Conservation (phyloP, 2,797 vertebrate species). For the Loris lydekkerianus region DNA sequence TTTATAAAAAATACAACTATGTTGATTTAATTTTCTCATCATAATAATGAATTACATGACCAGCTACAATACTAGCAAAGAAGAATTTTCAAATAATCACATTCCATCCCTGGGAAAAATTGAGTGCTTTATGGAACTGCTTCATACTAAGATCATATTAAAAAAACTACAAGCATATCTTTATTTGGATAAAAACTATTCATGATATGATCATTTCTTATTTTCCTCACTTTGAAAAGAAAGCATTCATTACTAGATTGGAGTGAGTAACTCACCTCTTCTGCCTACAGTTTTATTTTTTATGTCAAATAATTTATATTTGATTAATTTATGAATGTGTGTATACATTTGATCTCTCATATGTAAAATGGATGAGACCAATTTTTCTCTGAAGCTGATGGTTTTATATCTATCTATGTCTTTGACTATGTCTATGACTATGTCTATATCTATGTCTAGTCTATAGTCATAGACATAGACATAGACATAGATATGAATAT, state of each 20-base stretch:
- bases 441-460: no score
- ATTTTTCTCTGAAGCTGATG: neutral
- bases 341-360: neutral
- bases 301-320: neutral
- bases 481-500: no score
- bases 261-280: conserved; percentile 62
- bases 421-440: no score
- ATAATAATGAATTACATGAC: conserved; percentile 32
- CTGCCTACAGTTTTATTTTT: conserved; percentile 64
- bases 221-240: conserved; percentile 58
- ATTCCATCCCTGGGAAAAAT: conserved; percentile 16
- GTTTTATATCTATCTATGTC: no score
- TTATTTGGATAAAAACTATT: conserved; percentile 22
- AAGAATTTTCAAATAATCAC: conserved; percentile 32
- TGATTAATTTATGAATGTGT: conserved; percentile 51
- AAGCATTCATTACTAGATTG: conserved; percentile 66
- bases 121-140: conserved; percentile 28
- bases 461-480: no score
- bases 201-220: neutral
- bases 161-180: conserved; percentile 1
- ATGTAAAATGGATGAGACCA: conserved; percentile 5
- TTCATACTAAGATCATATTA: conserved; percentile 56
- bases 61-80: conserved; percentile 42
- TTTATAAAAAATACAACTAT: conserved; percentile 49
- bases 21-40: conserved; percentile 42